Conservation (phyloP, 2,113 vertebrate genomes). For the Hippoglossus stenolepis region DNA sequence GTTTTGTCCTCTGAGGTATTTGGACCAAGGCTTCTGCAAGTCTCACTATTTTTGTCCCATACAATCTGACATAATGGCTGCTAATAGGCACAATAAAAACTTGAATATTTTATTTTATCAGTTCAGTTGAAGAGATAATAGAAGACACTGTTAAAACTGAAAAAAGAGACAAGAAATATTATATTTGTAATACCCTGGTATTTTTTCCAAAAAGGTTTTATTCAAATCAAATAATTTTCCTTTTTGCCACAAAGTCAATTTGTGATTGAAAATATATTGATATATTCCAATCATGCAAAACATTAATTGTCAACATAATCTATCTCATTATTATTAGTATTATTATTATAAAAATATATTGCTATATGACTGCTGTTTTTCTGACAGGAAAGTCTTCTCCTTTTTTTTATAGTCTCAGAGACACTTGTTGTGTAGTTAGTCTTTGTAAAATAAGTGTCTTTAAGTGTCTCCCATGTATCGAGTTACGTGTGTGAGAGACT, state of each 20-base stretch:
- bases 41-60: neutral
- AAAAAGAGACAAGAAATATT: neutral
- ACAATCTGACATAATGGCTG: neutral
- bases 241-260: neutral
- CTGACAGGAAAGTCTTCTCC: neutral
- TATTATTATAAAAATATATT: neutral
- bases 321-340: neutral
- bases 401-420: neutral
- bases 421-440: neutral
- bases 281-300: neutral
- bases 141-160: neutral
- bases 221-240: neutral
- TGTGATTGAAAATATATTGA: neutral
- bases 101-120: neutral
- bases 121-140: neutral
- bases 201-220: neutral
- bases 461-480: constrained; percentile 20
- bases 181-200: neutral
- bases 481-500: constrained; percentile 73
- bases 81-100: neutral
- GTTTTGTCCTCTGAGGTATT: constrained; percentile 2
- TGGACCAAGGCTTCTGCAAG: neutral
- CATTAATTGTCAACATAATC: neutral
- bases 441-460: neutral
- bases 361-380: neutral